These are phyloP conservation scores for Eleginops maclovinus DNA, from an alignment of 2,113 vertebrate species.

Conservation along the genomic window DNA sequence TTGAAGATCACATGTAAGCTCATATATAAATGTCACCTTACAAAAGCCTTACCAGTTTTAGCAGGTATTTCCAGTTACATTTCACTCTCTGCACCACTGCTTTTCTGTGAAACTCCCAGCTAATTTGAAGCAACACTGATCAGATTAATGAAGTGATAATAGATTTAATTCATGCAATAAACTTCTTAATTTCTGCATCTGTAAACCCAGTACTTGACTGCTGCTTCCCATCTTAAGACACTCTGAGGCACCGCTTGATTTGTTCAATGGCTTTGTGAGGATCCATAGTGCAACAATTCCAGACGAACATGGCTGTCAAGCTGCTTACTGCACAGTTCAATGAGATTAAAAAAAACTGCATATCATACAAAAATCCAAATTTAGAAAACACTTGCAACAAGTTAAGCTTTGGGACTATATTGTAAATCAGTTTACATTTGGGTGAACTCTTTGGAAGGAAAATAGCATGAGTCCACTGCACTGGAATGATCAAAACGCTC, in stretches of 20 bases:
- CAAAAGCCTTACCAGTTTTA: conserved; percentile 28
- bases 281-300: conserved; percentile 73
- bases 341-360: conserved; percentile 25
- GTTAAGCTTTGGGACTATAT: conserved; percentile 51
- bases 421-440: conserved; percentile 50
- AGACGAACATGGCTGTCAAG: conserved; percentile 51
- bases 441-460: conserved; percentile 63
- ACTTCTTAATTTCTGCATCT: conserved; percentile 5
- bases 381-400: conserved; percentile 33
- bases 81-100: neutral
- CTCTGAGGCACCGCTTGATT: conserved; percentile 63
- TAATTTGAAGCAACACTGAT: conserved; percentile 41
- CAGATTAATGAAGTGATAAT: conserved; percentile 9
- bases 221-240: conserved; percentile 45
- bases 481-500: conserved; percentile 69
- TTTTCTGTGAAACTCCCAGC: conserved; percentile 19
- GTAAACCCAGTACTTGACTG: conserved; percentile 58
- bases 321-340: conserved; percentile 43
- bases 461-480: conserved; percentile 53
- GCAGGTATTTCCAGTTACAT: conserved; percentile 57
- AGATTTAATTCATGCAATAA: conserved; percentile 9
- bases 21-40: conserved; percentile 4
- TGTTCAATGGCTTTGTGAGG: conserved; percentile 77
- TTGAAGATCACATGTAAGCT: neutral
- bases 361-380: conserved; percentile 54